These are phyloP conservation scores for Chiroxiphia lanceolata DNA, from an alignment of 2,797 vertebrate species.

Conservation along the genomic window DNA sequence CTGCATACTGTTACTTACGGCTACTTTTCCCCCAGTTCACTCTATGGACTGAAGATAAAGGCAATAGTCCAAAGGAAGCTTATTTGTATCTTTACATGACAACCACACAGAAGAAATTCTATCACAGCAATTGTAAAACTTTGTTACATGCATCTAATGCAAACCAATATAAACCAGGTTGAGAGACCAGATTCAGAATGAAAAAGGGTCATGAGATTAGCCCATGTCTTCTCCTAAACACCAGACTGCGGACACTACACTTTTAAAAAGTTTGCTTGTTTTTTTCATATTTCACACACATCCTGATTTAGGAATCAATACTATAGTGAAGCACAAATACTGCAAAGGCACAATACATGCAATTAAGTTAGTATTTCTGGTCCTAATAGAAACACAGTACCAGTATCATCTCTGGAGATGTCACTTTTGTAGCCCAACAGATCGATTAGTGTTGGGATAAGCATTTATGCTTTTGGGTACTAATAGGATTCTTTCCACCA, in stretches of 20 bases:
- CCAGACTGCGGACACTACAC: neutral
- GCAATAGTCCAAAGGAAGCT: neutral
- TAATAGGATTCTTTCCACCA: neutral
- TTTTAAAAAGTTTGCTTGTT: neutral
- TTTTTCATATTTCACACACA: neutral
- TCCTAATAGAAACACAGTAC: neutral
- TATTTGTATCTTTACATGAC: neutral
- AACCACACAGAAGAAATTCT: neutral
- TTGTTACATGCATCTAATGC: neutral
- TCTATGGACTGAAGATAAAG: neutral
- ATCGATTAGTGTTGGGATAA: fast-evolving
- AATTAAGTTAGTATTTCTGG: neutral
- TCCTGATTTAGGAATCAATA: neutral
- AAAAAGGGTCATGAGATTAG: neutral
- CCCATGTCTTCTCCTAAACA: fast-evolving
- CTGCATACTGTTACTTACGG: neutral
- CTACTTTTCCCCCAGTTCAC: neutral
- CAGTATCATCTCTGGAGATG: neutral
- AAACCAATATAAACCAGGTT: neutral
- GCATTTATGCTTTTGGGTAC: neutral
- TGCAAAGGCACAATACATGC: neutral
- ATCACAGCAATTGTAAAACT: neutral
- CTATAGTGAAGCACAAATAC: neutral
- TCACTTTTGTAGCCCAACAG: neutral
- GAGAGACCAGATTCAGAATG: neutral